A percentile compares a stretch with the other conserved stretches of the same genome.
phyloP scores from a whole-genome alignment of 2,888 invertebrate species.

The Drosophila setosimentum region DNA sequence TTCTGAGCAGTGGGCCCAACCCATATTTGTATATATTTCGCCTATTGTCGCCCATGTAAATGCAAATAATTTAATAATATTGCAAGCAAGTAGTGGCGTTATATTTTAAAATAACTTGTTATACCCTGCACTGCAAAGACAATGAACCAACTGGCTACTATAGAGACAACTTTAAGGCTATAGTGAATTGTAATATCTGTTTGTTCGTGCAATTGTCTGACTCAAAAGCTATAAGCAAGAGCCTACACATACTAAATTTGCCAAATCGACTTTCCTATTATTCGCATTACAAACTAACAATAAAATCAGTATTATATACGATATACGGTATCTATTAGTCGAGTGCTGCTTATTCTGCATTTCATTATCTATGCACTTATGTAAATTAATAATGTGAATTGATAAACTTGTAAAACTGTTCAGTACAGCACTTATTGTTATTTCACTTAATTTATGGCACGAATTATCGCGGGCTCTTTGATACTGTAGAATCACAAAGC shows the following conservation, averaged over 20 bases:
- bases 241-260: not conserved
- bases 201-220: not conserved
- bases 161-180: not conserved
- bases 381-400: slow-evolving; percentile 21
- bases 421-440: slow-evolving; percentile 32
- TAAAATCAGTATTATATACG: not conserved
- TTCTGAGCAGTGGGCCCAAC: not conserved
- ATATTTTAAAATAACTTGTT: not conserved
- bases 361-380: not conserved
- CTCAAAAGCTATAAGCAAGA: not conserved
- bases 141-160: not conserved
- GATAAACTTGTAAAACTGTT: slow-evolving; percentile 23
- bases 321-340: not conserved
- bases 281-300: not conserved
- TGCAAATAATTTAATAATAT: slow-evolving; percentile 38
- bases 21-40: slow-evolving; percentile 48
- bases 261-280: not conserved
- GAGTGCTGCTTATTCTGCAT: not conserved
- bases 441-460: slow-evolving; percentile 57
- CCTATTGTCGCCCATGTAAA: slow-evolving; percentile 2
- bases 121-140: not conserved
- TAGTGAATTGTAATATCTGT: not conserved
- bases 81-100: not conserved
- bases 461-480: slow-evolving; percentile 45
- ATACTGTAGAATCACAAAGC: slow-evolving; percentile 38